These are phyloP conservation scores for Sarcophaga rosellei DNA, from an alignment of 2,888 invertebrate genomes.

Conservation along the genomic window DNA sequence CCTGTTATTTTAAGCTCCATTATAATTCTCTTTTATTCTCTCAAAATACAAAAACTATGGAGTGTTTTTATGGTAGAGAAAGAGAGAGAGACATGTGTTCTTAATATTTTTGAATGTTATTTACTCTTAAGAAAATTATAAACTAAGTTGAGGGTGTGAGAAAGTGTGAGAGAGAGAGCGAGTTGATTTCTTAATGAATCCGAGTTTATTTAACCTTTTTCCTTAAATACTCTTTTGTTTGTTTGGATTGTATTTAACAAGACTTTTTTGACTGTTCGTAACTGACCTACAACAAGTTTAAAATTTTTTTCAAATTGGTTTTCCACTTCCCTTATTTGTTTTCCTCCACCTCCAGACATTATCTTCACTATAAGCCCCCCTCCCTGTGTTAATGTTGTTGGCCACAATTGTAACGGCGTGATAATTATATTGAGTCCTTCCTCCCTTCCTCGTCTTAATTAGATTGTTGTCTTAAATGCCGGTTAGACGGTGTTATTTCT, in stretches of 20 bases:
- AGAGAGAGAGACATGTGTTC: background rate
- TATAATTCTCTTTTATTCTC: constrained; percentile 63
- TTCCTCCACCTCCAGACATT: constrained; percentile 1
- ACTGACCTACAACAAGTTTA: background rate
- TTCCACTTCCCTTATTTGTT: constrained; percentile 24
- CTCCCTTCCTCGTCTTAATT: constrained; percentile 72
- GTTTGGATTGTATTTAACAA: too few species aligned
- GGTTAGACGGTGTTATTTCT: constrained; percentile 24
- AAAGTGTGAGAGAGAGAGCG: too few species aligned
- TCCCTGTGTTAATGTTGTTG: background rate
- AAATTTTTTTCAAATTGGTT: background rate
- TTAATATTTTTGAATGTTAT: too few species aligned
- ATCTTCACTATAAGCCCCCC: constrained; percentile 28
- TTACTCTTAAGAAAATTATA: background rate
- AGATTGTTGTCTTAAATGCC: constrained; percentile 72
- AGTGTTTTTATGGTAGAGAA: background rate
- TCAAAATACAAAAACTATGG: constrained; percentile 20
- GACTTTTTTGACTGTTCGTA: background rate
- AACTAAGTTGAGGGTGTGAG: too few species aligned
- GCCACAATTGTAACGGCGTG: constrained; percentile 65
- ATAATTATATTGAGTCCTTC: constrained; percentile 73
- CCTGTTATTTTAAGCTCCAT: constrained; percentile 60
- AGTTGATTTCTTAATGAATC: too few species aligned
- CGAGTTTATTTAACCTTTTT: background rate
- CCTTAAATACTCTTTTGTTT: background rate